Evolutionary conservation across 1,140 invertebrate genomes (phyloP), one percentile per base, ranked within the genome.

Genomic region (Bombus pascuorum): DNA sequence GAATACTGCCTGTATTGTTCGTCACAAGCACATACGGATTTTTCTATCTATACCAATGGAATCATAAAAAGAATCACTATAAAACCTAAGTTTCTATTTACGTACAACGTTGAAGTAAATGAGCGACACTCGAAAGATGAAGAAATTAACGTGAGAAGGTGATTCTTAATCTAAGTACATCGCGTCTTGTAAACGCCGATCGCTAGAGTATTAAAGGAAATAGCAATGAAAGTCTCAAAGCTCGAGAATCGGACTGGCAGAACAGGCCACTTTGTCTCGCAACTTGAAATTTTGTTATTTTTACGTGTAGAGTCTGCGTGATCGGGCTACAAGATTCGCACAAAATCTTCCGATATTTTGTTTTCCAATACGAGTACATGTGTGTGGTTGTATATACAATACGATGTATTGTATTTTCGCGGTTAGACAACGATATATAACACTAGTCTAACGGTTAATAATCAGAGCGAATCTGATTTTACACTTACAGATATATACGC

Each of bases 101-200:
- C 1, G 25, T n/a, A 32, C 39, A 44, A 39, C 71, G n/a, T 2
- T n/a, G 28, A 72, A n/a, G n/a, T 10, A 47, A 73, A 2, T 10
- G 22, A 42, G 1, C 1, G 22, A 44, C 18, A 25, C 44, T 44
- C 12, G 42, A 77, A 13, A 15, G 42, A 32, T 6, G 44, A 18
- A 57, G 73, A 53, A 37, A 22, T 83, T 22, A 34, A 66, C 53
- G 66, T 42, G 37, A 44, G 22, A 71, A n/a, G 39, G 32, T 68
- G 47, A 53, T 68, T 70, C 65, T 79, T 71, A 79, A 79, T 79
- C 82, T 83, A 83, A 83, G 83, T 79, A 84, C 83, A 59, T 78
- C 18, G 80, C 37, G 42, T 81, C 32, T 62, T 28, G 34, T 76
- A 15, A 37, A 28, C 62, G 42, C 59, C n/a, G 72, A 76, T 25